A percentile compares a stretch with the other conserved stretches of the same genome.
These are phyloP conservation scores for Oxyscelio sp. DNA, from an alignment of 2,888 invertebrate species.

Conservation along the genomic window DNA sequence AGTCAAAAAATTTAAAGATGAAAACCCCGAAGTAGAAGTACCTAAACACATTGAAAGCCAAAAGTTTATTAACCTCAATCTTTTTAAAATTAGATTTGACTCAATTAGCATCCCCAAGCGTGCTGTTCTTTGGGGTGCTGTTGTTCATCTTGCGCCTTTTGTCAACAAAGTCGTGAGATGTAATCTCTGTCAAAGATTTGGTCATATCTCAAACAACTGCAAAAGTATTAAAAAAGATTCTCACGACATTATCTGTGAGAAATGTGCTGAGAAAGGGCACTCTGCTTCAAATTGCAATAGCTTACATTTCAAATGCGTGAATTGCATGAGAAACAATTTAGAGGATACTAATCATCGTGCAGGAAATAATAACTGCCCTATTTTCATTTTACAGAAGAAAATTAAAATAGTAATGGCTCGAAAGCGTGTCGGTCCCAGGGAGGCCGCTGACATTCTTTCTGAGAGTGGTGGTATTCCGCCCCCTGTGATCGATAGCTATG, in stretches of 20 bases:
- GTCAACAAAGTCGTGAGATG: not conserved
- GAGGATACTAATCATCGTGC: not conserved
- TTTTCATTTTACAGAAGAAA: not conserved
- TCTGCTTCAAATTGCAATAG: not conserved
- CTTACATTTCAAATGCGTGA: not conserved
- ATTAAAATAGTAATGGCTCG: conserved; percentile 4
- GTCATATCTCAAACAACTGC: not conserved
- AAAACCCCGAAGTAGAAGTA: too few species aligned
- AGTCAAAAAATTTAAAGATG: not conserved
- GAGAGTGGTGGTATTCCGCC: not conserved
- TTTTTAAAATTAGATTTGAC: conserved; percentile 12
- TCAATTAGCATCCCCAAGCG: not conserved
- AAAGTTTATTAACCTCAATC: not conserved
- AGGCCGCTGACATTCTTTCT: not conserved
- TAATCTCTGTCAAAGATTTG: conserved; percentile 8
- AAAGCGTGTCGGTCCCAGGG: not conserved
- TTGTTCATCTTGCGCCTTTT: not conserved
- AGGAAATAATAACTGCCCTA: not conserved
- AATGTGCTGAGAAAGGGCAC: not conserved
- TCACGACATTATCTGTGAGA: not conserved
- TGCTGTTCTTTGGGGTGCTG: conserved; percentile 1
- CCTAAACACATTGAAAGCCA: too few species aligned
- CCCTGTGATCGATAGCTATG: not conserved
- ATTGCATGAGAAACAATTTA: not conserved
- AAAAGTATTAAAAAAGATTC: not conserved